Evolutionary conservation across 1,140 invertebrate genomes (phyloP).

Genomic region (Brachionus koreanus): DNA sequence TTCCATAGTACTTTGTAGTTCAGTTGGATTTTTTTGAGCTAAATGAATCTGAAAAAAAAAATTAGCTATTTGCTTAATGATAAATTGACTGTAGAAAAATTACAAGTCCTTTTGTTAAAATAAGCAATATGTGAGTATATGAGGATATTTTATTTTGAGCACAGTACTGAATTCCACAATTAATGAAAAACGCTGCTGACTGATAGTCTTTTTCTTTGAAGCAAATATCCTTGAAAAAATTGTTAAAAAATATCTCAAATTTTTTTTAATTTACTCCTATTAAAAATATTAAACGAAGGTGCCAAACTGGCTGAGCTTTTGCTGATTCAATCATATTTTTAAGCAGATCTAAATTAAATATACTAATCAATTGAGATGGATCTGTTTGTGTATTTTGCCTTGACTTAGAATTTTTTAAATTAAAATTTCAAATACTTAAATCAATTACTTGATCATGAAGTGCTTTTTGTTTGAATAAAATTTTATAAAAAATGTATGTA

Average conservation of each 20-base stretch:
- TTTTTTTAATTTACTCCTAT: constrained; percentile 32
- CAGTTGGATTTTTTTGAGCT: constrained; percentile 2
- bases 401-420: background rate
- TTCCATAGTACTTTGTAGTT: constrained; percentile 31
- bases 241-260: no score
- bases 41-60: constrained; percentile 10
- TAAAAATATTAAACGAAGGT: constrained; percentile 11
- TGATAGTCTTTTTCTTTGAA: constrained; percentile 27
- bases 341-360: constrained; percentile 4
- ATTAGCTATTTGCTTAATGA: background rate
- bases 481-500: constrained; percentile 33
- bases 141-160: background rate
- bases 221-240: background rate
- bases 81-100: background rate
- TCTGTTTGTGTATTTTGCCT: background rate
- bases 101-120: constrained; percentile 30
- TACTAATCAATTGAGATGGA: background rate
- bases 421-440: background rate
- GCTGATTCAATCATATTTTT: constrained; percentile 32
- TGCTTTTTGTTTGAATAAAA: background rate
- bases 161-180: background rate
- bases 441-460: background rate
- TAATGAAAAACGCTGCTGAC: background rate
- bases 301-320: background rate
- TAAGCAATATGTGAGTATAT: constrained; percentile 13